Conservation (phyloP, 1,140 invertebrate genomes). For the Delia radicum region DNA sequence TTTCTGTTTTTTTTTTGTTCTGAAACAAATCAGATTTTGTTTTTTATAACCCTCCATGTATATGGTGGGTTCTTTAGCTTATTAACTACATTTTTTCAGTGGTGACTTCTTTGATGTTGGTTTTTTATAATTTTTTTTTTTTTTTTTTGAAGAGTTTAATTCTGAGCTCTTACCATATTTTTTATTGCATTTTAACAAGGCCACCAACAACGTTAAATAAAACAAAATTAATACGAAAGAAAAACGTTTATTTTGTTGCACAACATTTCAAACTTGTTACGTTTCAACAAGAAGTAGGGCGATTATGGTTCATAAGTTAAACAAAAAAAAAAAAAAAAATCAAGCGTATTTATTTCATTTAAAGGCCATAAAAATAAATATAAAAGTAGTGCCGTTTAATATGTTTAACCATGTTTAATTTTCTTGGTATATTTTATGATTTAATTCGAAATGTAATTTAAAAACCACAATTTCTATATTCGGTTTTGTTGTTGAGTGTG, state of each 20-base stretch:
- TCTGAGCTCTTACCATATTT: constrained; percentile 19
- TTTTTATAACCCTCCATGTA: background rate
- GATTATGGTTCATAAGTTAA: background rate
- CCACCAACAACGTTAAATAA: constrained; percentile 26
- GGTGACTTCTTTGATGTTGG: constrained; percentile 8
- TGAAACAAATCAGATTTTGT: background rate
- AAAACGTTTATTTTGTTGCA: background rate
- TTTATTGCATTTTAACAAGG: constrained; percentile 27
- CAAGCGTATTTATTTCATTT: background rate
- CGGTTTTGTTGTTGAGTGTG: background rate
- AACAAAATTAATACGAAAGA: background rate
- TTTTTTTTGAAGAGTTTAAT: constrained; percentile 14
- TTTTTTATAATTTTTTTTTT: constrained; percentile 1
- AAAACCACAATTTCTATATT: background rate
- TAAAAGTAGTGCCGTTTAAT: background rate
- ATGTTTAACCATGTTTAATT: background rate
- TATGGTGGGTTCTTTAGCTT: background rate
- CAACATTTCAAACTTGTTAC: background rate
- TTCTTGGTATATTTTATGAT: background rate
- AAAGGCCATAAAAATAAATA: background rate
- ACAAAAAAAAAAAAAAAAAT: no score
- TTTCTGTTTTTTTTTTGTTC: background rate
- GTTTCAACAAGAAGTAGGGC: background rate
- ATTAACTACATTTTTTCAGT: constrained; percentile 8
- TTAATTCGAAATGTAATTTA: background rate